A percentile compares a stretch with the other conserved stretches of the same genome.
phyloP scores from a whole-genome alignment of 2,113 vertebrate species.

The Seriola quinqueradiata region DNA sequence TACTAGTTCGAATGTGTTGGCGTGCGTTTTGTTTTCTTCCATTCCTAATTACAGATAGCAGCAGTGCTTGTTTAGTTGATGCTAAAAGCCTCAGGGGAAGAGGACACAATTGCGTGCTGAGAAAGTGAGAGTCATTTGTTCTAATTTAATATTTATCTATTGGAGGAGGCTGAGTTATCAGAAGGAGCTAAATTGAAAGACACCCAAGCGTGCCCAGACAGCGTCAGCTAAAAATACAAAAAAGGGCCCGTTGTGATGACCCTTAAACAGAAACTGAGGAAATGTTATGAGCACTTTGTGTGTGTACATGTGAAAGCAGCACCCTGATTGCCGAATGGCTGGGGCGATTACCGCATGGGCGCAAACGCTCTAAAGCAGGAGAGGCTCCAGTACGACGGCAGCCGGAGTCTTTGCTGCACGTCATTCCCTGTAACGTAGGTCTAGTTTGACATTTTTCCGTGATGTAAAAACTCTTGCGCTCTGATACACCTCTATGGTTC shows the following conservation, averaged over 20 bases:
- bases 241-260: conserved; percentile 49
- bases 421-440: too few species aligned
- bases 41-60: conserved; percentile 63
- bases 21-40: conserved; percentile 39
- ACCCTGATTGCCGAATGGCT: too few species aligned
- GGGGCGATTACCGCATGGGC: too few species aligned
- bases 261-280: conserved; percentile 22
- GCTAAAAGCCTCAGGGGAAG: conserved; percentile 54
- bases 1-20: conserved; percentile 36
- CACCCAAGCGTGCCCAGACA: conserved; percentile 63
- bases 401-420: too few species aligned
- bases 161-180: conserved; percentile 70
- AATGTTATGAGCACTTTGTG: background rate
- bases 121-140: conserved; percentile 78
- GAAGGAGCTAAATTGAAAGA: conserved; percentile 76
- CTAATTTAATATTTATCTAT: conserved; percentile 82
- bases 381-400: too few species aligned
- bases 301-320: background rate
- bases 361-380: too few species aligned
- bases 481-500: background rate
- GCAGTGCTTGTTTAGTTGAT: conserved; percentile 54
- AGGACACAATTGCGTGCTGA: conserved; percentile 59
- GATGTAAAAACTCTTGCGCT: background rate
- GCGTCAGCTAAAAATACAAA: conserved; percentile 65
- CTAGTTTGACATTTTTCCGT: background rate